Evolutionary conservation across 1,140 invertebrate species (phyloP), one percentile per base, ranked within the genome.

Genomic region (Batillaria attramentaria): DNA sequence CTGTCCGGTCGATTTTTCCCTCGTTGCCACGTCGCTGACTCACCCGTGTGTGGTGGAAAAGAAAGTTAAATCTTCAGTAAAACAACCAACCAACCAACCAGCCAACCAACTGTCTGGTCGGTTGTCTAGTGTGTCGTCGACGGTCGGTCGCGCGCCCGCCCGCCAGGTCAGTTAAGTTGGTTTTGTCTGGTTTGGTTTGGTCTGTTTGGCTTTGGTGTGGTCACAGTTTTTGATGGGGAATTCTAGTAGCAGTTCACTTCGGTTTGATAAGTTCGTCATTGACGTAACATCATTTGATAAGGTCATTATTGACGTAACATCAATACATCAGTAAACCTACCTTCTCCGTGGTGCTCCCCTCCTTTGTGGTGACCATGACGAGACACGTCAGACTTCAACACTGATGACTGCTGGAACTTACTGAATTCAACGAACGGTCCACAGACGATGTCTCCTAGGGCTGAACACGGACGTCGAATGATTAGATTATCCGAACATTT

Each of bases 361-460:
- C 57, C 4, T 6, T 4, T 60, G 57, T 31, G 24, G 57, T 20
- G 57, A 6, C 4, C 20, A 4, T 60, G 57, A 60, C 57, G 57
- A 10, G 24, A 24, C 8, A 10, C 57, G 2, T 24, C 72, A 13
- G 35, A 16, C n/a, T 76, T 31, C 16, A 41, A 35, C 10, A 13
- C 20, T 35, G 65, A 43, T 0, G 72, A 72, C 72, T 82, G 81
- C 20, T 62, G 68, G 69, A 80, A 82, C 20, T 42, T 41, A 39
- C 79, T 42, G 68, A 82, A 82, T 57, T 82, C 81, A 24, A 42
- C 54, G 66, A 82, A 82, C 16, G 81, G 81, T 1, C 81, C 81
- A 62, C 81, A 82, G 16, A 70, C 46, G 18, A 66, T 82, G 73
- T 82, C 78, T 28, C 60, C 24, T 37, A 33, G 39, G 43, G 41